These are phyloP conservation scores for Anabas testudineus DNA, from an alignment of 2,797 vertebrate species.

Conservation along the genomic window DNA sequence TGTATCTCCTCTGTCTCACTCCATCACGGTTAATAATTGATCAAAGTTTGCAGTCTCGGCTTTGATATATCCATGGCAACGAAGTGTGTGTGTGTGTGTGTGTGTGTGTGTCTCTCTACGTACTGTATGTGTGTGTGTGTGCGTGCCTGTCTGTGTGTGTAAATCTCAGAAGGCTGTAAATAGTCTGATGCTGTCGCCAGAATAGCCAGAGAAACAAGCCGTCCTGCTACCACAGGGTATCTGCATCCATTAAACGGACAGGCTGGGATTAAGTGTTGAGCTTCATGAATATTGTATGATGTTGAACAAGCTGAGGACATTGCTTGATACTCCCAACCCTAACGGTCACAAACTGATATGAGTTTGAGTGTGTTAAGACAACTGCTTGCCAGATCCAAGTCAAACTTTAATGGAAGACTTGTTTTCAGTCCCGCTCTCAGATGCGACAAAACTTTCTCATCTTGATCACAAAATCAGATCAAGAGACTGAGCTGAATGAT, in stretches of 20 bases:
- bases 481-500: slow-evolving; percentile 39
- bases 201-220: slow-evolving; percentile 64
- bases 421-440: not conserved
- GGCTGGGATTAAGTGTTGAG: slow-evolving; percentile 70
- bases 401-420: slow-evolving; percentile 36
- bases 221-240: slow-evolving; percentile 60
- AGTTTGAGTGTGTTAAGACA: slow-evolving; percentile 14
- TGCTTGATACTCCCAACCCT: slow-evolving; percentile 39
- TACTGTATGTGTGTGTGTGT: slow-evolving; percentile 1
- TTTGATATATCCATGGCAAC: slow-evolving; percentile 85
- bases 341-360: slow-evolving; percentile 38
- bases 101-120: not conserved
- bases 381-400: slow-evolving; percentile 47
- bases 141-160: slow-evolving; percentile 19
- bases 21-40: slow-evolving; percentile 84
- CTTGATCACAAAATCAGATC: slow-evolving; percentile 38
- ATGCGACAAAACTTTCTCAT: slow-evolving; percentile 22
- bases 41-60: slow-evolving; percentile 84
- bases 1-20: slow-evolving; percentile 66
- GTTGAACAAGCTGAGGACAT: slow-evolving; percentile 67
- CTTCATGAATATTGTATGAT: slow-evolving; percentile 75
- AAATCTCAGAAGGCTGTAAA: slow-evolving; percentile 73
- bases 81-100: slow-evolving; percentile 40
- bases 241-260: slow-evolving; percentile 67
- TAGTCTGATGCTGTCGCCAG: slow-evolving; percentile 69